These are phyloP conservation scores for Phalacrocorax aristotelis DNA, from an alignment of 2,113 vertebrate species.

Conservation along the genomic window DNA sequence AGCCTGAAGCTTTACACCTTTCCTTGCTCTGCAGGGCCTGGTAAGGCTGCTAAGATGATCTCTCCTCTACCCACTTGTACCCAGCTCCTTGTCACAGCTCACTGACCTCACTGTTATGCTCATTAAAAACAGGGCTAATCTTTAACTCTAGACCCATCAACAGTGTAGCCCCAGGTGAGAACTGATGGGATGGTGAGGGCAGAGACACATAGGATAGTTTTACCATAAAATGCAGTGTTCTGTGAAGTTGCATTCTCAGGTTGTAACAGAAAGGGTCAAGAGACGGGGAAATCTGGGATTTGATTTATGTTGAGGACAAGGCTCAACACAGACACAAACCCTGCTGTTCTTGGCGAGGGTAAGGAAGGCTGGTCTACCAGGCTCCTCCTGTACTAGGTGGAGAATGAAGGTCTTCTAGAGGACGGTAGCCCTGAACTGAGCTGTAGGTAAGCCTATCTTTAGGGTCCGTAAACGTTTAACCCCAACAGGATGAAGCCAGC, in stretches of 20 bases:
- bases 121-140: neutral
- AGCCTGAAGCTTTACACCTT: neutral
- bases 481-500: neutral
- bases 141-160: neutral
- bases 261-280: neutral
- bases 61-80: neutral
- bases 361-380: neutral
- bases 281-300: neutral
- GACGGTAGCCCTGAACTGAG: neutral
- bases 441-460: neutral
- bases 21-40: neutral
- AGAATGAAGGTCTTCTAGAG: neutral
- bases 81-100: neutral
- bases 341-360: neutral
- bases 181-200: fast-evolving
- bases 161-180: neutral
- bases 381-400: neutral
- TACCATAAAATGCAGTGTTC: neutral
- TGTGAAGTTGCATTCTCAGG: neutral
- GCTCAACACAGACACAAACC: neutral
- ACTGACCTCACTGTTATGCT: neutral
- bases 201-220: neutral
- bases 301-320: neutral
- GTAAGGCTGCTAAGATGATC: neutral
- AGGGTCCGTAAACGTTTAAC: neutral